Evolutionary conservation across 2,797 vertebrate species (phyloP).

Genomic region (Nyctalus aviator): DNA sequence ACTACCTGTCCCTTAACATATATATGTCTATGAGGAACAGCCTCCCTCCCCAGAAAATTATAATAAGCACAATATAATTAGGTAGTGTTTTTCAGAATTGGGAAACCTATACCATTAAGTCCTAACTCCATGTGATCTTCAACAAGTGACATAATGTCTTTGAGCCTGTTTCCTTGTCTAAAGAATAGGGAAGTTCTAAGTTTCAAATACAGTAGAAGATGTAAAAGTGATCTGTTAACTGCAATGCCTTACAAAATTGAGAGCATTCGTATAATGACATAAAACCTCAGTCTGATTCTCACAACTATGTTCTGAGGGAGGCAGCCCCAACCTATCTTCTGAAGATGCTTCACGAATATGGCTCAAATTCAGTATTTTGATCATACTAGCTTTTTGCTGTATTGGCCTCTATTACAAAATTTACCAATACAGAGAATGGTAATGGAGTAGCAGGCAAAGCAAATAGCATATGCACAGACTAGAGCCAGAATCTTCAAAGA

Average conservation of each 20-base stretch:
- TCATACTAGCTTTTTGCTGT: neutral
- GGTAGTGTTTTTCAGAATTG: neutral
- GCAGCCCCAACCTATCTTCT: neutral
- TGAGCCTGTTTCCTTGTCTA: neutral
- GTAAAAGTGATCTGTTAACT: constrained; percentile 17
- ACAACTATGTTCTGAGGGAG: neutral
- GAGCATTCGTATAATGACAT: neutral
- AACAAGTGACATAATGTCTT: neutral
- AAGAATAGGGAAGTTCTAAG: neutral
- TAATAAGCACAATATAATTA: constrained; percentile 30
- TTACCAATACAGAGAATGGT: neutral
- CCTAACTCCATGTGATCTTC: neutral
- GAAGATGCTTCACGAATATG: neutral
- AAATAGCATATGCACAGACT: neutral
- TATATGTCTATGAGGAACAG: neutral
- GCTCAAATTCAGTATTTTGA: neutral
- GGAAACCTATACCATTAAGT: neutral
- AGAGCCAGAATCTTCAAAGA: constrained; percentile 7
- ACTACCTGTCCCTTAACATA: neutral
- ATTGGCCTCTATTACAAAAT: neutral
- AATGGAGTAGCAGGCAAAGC: neutral
- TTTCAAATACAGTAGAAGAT: constrained; percentile 18
- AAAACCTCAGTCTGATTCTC: neutral
- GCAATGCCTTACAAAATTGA: neutral
- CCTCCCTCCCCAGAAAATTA: constrained; percentile 28